Percentiles rank a stretch among this genome's conserved stretches.
Evolutionary conservation across 1,140 invertebrate genomes (phyloP).

Genomic region (Bilobella aurantiaca): DNA sequence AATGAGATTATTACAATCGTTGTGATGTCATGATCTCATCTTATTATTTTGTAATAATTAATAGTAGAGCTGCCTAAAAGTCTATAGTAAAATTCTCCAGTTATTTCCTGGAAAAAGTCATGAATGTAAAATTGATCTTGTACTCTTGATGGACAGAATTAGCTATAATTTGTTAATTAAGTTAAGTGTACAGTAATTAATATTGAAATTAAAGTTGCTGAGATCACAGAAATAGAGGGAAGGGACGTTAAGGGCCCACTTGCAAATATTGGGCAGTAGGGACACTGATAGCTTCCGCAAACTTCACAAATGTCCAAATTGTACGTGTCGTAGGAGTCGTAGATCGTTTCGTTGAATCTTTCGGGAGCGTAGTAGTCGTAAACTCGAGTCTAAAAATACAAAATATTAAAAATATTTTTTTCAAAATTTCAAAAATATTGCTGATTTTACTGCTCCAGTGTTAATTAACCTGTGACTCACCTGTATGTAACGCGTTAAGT

Average conservation of each 20-base stretch:
- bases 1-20: neutral
- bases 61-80: too few species aligned
- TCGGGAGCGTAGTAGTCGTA: conserved; percentile 98
- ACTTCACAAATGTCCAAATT: conserved; percentile 71
- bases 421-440: too few species aligned
- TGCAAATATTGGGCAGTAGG: conserved; percentile 76
- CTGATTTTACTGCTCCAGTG: too few species aligned
- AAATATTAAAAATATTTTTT: too few species aligned
- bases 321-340: conserved; percentile 77
- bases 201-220: conserved; percentile 11
- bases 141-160: too few species aligned
- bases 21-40: conserved; percentile 1
- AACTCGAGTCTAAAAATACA: too few species aligned
- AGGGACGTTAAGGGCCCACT: conserved; percentile 4
- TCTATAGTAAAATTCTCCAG: too few species aligned
- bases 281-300: conserved; percentile 50
- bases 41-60: too few species aligned
- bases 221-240: conserved; percentile 28
- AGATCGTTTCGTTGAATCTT: conserved; percentile 86
- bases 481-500: conserved; percentile 84
- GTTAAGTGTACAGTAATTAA: neutral
- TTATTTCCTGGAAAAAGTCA: too few species aligned
- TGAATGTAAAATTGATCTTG: too few species aligned
- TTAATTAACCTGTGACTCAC: too few species aligned
- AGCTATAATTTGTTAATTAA: conserved; percentile 1